Evolutionary conservation across 2,888 invertebrate species (phyloP).

Genomic region (Hemistola chrysoprasaria): DNA sequence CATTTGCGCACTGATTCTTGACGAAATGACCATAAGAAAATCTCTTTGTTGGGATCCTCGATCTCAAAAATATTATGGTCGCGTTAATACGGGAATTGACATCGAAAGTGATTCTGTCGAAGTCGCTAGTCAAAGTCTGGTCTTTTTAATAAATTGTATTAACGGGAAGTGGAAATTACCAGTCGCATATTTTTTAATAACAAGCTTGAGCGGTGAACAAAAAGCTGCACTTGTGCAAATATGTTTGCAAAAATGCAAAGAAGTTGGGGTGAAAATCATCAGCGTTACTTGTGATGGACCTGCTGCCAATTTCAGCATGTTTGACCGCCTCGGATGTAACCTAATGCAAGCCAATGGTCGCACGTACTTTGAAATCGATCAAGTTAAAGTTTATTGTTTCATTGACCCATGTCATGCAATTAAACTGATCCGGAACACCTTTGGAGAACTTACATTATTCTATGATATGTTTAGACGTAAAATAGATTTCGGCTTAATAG

Average conservation of each 20-base stretch:
- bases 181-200: no score
- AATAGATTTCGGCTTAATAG: no score
- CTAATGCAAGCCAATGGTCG: not conserved
- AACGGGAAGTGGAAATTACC: not conserved
- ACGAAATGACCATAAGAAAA: not conserved
- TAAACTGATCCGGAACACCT: conserved; percentile 24
- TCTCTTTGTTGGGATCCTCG: conserved; percentile 7
- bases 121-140: conserved; percentile 3
- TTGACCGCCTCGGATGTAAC: not conserved
- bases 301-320: conserved; percentile 5
- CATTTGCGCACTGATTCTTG: no score
- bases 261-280: not conserved
- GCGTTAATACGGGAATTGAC: not conserved
- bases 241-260: no score
- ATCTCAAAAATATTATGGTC: conserved; percentile 3
- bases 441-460: conserved; percentile 12
- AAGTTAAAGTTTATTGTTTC: not conserved
- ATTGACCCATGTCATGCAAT: conserved; percentile 23
- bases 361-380: not conserved
- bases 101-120: conserved; percentile 2
- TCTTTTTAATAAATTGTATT: not conserved
- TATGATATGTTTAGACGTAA: no score
- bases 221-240: no score
- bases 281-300: conserved; percentile 5
- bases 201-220: no score